These are phyloP conservation scores for Dendrolimus kikuchii DNA, from an alignment of 1,140 invertebrate genomes.

Conservation along the genomic window DNA sequence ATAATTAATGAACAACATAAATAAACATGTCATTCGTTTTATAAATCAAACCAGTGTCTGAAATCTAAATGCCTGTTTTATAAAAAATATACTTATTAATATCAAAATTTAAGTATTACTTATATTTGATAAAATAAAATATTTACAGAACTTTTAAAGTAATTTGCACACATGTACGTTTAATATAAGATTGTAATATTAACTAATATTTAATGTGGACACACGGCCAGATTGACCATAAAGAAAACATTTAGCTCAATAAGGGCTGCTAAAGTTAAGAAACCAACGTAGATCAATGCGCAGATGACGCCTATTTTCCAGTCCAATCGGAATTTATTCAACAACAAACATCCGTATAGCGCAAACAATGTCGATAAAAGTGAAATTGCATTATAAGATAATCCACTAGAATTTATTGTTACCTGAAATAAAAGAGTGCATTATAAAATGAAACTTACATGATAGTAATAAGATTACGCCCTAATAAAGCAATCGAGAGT, in stretches of 20 bases:
- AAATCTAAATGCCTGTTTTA: too few relatives aligned
- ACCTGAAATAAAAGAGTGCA: slow-evolving; percentile 36
- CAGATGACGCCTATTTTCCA: slow-evolving; percentile 84
- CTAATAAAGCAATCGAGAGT: not conserved
- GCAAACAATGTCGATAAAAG: slow-evolving; percentile 83
- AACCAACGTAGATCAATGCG: slow-evolving; percentile 83
- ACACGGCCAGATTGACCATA: slow-evolving; percentile 87
- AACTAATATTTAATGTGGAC: slow-evolving; percentile 43
- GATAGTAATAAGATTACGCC: not conserved
- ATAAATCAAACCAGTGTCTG: too few relatives aligned
- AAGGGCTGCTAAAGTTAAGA: slow-evolving; percentile 84
- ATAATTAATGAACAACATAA: too few relatives aligned
- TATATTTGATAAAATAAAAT: too few relatives aligned
- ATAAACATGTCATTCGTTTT: too few relatives aligned
- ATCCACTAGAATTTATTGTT: slow-evolving; percentile 83
- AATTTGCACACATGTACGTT: not conserved
- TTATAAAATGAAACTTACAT: slow-evolving; percentile 1
- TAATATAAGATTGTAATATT: not conserved
- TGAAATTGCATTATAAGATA: slow-evolving; percentile 88
- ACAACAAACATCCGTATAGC: slow-evolving; percentile 82
- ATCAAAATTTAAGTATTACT: too few relatives aligned
- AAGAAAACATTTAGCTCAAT: slow-evolving; percentile 93
- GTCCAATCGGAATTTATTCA: slow-evolving; percentile 86
- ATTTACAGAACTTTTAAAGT: not conserved
- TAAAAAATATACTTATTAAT: too few relatives aligned